Percentiles rank a stretch among this genome's conserved stretches.
These are phyloP conservation scores for Homalodisca vitripennis DNA, from an alignment of 1,140 invertebrate species.

Conservation along the genomic window DNA sequence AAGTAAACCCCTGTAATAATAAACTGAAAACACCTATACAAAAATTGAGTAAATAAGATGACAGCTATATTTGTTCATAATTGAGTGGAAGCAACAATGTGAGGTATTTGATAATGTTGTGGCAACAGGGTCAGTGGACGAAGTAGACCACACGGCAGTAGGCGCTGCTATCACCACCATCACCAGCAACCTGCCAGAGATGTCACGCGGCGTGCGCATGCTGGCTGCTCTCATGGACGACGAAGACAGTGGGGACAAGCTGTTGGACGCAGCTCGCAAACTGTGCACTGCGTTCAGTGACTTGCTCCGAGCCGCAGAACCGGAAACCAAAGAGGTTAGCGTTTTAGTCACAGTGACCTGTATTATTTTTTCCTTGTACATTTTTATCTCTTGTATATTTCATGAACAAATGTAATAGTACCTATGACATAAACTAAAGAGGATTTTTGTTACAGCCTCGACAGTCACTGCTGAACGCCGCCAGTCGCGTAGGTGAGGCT, in stretches of 20 bases:
- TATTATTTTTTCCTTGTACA: not conserved
- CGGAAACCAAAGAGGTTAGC: conserved; percentile 81
- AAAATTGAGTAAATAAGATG: too few species aligned
- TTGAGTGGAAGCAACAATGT: too few species aligned
- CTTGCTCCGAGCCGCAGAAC: conserved; percentile 90
- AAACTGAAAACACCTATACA: too few species aligned
- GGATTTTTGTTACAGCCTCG: conserved; percentile 69
- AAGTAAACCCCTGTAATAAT: too few species aligned
- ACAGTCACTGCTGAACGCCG: conserved; percentile 91
- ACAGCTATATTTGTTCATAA: too few species aligned
- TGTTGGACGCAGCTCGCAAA: conserved; percentile 89
- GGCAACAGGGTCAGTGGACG: conserved; percentile 65
- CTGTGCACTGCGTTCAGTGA: conserved; percentile 94
- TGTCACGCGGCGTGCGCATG: conserved; percentile 92
- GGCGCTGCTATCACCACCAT: conserved; percentile 97
- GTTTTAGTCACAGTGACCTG: not conserved
- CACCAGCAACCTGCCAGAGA: conserved; percentile 92
- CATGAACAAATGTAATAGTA: too few species aligned
- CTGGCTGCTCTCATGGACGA: conserved; percentile 94
- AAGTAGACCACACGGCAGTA: conserved; percentile 92
- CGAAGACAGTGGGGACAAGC: conserved; percentile 72
- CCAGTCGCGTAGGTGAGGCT: conserved; percentile 92
- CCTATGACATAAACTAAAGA: too few species aligned
- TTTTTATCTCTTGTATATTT: not conserved
- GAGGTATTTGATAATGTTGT: too few species aligned